Base-by-base conservation (phyloP, 30 jellyfish, hydroid and myxozoan genomes). In the Aurelia aurita complex sp. Pacific region DNA sequence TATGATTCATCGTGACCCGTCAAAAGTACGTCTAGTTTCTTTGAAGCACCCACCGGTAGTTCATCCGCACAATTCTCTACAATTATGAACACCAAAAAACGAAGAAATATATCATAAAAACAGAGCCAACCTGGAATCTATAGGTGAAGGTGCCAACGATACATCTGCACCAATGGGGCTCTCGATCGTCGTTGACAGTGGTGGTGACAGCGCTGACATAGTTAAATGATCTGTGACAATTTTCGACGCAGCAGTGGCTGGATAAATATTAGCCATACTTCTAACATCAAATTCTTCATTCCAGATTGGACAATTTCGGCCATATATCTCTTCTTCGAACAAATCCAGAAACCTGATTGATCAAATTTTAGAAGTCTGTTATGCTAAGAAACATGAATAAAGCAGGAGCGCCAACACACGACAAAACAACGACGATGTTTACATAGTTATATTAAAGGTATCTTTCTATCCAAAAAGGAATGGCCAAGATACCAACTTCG, bases 321-420 rank as follows among this genome's bases (percentile, higher is more conserved):
- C 91, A 69, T 78, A 81, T 5, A 92, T 92, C 46, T 92, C 98
- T 87, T 92, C 98, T 68, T 92, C 98, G 67, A 92, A 92, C 42
- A 87, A 89, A 57, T 88, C 75, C 51, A 92, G 77, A 51, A 92
- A 92, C 88, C 98, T 92, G 80, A 9, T 46, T 7, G 52, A 33
- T 12, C 5, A 50, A 52, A 10, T 12, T 13, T 35, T 40, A 71
- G 66, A 15, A 11, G 29, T 71, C 66, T 71, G 42, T 36, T 1
- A 36, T 0, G 65, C 32, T 71, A 13, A 50, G 35, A 55, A 23
- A 46, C 57, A 46, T 4, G 13, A 9, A 46, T 46, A 46, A 6
- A 46, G 12, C 57, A 6, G 1, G 57, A 46, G 2, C 6, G 6
- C 52, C 52, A 40, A 6, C 4, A 1, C 52, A 40, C 9, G 52